Conservation (phyloP, 2,888 invertebrate species). For the Apomyelois bistriatella region DNA sequence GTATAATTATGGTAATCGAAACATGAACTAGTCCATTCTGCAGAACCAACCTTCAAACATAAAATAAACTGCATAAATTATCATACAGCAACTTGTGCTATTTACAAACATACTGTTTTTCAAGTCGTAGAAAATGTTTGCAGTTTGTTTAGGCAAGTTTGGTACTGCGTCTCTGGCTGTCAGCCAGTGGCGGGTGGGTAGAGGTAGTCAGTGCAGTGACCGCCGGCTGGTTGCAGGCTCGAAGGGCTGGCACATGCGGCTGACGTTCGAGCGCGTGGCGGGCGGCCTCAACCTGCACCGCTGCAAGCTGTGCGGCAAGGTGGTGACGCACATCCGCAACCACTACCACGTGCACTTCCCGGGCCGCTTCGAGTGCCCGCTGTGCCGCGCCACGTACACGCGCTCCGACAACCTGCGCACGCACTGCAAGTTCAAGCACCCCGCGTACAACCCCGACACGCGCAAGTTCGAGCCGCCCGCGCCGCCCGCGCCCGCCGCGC, state of each 20-base stretch:
- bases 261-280: conserved; percentile 95
- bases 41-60: conserved; percentile 33
- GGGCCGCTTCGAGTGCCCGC: conserved; percentile 94
- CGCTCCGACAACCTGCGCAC: conserved; percentile 95
- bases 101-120: no score
- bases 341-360: conserved; percentile 97
- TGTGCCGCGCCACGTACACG: conserved; percentile 94
- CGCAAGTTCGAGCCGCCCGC: conserved; percentile 90
- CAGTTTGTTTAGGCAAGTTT: conserved; percentile 23
- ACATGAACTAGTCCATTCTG: conserved; percentile 38
- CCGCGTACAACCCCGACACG: conserved; percentile 91
- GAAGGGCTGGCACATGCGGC: conserved; percentile 97
- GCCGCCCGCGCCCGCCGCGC: conserved; percentile 69
- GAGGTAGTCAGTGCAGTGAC: no score
- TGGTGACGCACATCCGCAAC: conserved; percentile 96
- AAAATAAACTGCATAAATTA: conserved; percentile 19
- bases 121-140: conserved; percentile 3
- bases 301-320: conserved; percentile 96
- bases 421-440: conserved; percentile 96
- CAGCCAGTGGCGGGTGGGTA: no score
- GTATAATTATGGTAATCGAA: conserved; percentile 5
- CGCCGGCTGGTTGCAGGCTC: conserved; percentile 89
- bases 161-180: conserved; percentile 47
- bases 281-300: conserved; percentile 96
- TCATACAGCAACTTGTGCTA: not conserved